Evolutionary conservation across 1,140 invertebrate species (phyloP).

Genomic region (Eumeta japonica): DNA sequence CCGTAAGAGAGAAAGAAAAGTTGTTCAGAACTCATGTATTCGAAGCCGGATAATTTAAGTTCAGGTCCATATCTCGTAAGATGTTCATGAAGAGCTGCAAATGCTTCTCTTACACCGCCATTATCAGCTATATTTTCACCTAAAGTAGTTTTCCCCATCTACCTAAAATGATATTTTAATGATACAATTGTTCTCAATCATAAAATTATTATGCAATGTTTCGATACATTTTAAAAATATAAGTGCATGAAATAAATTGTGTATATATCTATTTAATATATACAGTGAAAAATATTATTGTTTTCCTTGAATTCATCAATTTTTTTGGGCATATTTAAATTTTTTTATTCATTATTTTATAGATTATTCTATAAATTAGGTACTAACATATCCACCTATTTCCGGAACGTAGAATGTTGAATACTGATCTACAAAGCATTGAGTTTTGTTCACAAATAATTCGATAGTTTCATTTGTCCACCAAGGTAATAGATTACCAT

Average conservation of each 20-base stretch:
- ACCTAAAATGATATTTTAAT: conserved; percentile 54
- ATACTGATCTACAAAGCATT: conserved; percentile 91
- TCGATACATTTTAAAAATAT: background rate
- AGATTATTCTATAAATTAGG: too few species aligned
- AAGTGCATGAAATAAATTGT: background rate
- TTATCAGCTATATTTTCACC: conserved; percentile 93
- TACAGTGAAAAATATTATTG: too few species aligned
- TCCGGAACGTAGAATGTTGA: conserved; percentile 69
- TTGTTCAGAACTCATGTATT: conserved; percentile 74
- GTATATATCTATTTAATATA: conserved; percentile 6
- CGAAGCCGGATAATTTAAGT: conserved; percentile 72
- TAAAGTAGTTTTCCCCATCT: conserved; percentile 76
- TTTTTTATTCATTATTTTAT: too few species aligned
- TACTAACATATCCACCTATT: conserved; percentile 59
- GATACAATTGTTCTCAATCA: background rate
- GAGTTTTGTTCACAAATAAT: conserved; percentile 67
- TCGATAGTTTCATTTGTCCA: conserved; percentile 78
- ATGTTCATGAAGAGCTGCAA: conserved; percentile 69
- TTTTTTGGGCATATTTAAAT: too few species aligned
- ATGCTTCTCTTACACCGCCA: conserved; percentile 79
- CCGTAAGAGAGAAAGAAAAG: conserved; percentile 88
- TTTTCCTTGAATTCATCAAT: too few species aligned
- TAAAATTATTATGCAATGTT: background rate
- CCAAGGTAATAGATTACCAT: conserved; percentile 77
- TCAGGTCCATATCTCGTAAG: conserved; percentile 61